Percentiles rank a stretch among this genome's conserved stretches.
Evolutionary conservation across 64 coral and sea anemone genomes (phyloP).

Genomic region (Astreopora myriophthalma): DNA sequence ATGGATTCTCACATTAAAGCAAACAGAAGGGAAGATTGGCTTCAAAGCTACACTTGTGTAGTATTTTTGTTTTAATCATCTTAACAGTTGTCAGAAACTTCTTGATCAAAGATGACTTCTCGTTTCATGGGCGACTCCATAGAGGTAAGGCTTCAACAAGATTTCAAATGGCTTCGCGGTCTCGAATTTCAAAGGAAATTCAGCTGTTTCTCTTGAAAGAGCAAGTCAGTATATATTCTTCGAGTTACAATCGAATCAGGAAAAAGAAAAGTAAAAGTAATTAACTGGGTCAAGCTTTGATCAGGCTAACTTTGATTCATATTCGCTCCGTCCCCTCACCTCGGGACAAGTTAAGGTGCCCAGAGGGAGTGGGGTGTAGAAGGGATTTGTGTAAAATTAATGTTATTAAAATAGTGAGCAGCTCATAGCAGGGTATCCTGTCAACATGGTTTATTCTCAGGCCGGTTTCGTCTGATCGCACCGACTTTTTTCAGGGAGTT

Average conservation of each 20-base stretch:
- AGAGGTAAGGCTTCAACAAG: slow-evolving; percentile 54
- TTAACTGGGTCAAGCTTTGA: too few relatives aligned
- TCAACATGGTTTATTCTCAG: too few relatives aligned
- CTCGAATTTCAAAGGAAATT: background rate
- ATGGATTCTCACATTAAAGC: background rate
- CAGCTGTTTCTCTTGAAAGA: background rate
- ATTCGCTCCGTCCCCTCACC: too few relatives aligned
- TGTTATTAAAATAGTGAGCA: too few relatives aligned
- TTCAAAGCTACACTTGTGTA: background rate
- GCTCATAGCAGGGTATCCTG: too few relatives aligned
- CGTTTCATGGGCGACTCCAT: slow-evolving; percentile 70
- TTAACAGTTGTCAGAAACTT: background rate
- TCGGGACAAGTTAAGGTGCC: too few relatives aligned
- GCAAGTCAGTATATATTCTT: background rate
- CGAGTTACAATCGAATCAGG: background rate
- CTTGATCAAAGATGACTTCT: slow-evolving; percentile 57
- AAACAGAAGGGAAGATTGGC: background rate
- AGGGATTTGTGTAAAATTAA: too few relatives aligned
- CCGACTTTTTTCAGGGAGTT: too few relatives aligned
- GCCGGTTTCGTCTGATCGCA: too few relatives aligned
- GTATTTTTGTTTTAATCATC: background rate
- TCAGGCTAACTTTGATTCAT: too few relatives aligned
- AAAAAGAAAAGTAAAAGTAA: background rate
- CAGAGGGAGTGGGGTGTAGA: too few relatives aligned
- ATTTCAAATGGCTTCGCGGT: background rate